phyloP scores from a whole-genome alignment of 64 coral and sea anemone species.

The Catalaphyllia jardinei region DNA sequence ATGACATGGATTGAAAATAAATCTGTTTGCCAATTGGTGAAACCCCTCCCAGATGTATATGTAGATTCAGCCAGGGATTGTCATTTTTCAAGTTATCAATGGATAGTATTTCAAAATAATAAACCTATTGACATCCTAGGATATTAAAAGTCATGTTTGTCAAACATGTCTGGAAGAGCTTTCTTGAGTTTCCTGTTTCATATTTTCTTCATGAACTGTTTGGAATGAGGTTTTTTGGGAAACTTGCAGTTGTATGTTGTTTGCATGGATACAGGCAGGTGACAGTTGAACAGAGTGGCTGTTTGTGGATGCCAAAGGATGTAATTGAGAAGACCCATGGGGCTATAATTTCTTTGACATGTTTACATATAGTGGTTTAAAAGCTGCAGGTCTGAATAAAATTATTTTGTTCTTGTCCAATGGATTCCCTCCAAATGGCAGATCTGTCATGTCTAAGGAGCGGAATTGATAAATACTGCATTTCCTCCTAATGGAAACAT shows the following conservation, averaged over 20 bases:
- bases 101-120: neutral
- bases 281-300: neutral
- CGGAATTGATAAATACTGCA: constrained; percentile 5
- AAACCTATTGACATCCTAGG: neutral
- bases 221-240: neutral
- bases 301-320: neutral
- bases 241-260: neutral
- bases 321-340: neutral
- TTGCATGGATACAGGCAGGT: neutral
- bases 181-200: neutral
- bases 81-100: neutral
- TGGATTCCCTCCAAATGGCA: constrained; percentile 25
- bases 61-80: neutral
- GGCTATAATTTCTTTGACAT: neutral
- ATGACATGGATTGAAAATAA: neutral
- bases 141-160: neutral
- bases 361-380: constrained; percentile 36
- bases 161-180: neutral
- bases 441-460: constrained; percentile 38
- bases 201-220: neutral
- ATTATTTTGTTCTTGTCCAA: constrained; percentile 27
- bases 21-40: neutral
- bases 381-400: neutral
- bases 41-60: neutral
- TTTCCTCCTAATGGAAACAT: neutral